Conservation (phyloP, 2,113 vertebrate genomes). For the Macroglossus sobrinus region DNA sequence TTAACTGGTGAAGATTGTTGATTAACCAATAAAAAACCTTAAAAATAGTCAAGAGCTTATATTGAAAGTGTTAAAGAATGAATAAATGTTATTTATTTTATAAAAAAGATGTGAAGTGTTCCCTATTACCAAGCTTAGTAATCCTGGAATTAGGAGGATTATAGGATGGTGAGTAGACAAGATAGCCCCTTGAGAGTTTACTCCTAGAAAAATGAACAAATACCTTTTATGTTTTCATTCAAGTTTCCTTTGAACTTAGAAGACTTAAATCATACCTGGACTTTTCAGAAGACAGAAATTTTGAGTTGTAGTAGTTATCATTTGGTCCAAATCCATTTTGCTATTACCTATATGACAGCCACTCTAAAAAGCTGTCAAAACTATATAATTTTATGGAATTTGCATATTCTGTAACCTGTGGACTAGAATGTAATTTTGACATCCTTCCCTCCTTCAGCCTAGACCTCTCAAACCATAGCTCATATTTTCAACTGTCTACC, state of each 20-base stretch:
- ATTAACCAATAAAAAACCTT: background rate
- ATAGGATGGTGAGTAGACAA: background rate
- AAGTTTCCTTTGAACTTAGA: background rate
- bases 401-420: background rate
- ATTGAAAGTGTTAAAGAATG: background rate
- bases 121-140: background rate
- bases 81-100: background rate
- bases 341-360: background rate
- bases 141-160: background rate
- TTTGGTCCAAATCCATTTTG: constrained; percentile 10
- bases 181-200: background rate
- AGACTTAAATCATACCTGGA: background rate
- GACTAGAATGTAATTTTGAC: background rate
- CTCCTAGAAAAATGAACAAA: background rate
- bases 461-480: background rate
- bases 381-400: background rate
- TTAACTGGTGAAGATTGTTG: background rate
- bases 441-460: background rate
- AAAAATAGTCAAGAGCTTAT: background rate
- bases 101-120: background rate
- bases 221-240: background rate
- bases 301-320: background rate
- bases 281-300: background rate
- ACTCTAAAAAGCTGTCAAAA: background rate
- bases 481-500: background rate